A percentile compares a stretch with the other conserved stretches of the same genome.
These are phyloP conservation scores for Eudorcas thomsonii DNA, from an alignment of 2,113 vertebrate genomes.

Conservation along the genomic window DNA sequence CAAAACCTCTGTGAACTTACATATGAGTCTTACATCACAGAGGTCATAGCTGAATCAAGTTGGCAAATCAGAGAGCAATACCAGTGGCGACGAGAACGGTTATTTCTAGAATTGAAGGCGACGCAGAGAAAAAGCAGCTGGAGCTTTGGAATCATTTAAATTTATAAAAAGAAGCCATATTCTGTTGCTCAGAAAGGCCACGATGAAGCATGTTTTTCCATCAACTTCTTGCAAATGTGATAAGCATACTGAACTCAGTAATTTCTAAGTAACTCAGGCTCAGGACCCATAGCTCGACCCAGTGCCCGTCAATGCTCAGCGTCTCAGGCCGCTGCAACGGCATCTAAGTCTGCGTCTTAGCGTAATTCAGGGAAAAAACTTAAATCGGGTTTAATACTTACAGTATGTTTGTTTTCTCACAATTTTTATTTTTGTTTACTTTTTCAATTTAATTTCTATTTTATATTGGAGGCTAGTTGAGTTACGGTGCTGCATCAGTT, in stretches of 20 bases:
- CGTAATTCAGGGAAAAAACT: not conserved
- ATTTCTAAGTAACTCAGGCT: not conserved
- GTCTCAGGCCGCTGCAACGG: not conserved
- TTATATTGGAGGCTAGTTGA: not conserved
- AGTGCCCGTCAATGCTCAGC: no score
- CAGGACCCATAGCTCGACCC: not conserved
- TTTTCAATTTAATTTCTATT: not conserved
- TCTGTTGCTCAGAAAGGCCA: not conserved
- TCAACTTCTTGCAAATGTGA: not conserved
- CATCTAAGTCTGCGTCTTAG: not conserved
- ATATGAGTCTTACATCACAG: rapidly evolving
- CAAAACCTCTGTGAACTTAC: not conserved
- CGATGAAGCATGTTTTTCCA: not conserved
- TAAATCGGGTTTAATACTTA: not conserved
- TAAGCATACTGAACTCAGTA: not conserved
- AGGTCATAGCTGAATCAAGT: not conserved
- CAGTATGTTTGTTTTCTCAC: not conserved
- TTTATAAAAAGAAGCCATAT: not conserved
- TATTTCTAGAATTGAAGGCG: not conserved
- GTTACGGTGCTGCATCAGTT: not conserved
- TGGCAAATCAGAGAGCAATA: not conserved
- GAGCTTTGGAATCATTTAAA: constrained; percentile 2
- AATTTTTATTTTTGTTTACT: not conserved
- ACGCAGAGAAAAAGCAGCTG: not conserved
- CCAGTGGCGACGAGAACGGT: not conserved